Base-by-base conservation (phyloP, 2,797 vertebrate species). In the Hyperoplus lanceolatus region DNA sequence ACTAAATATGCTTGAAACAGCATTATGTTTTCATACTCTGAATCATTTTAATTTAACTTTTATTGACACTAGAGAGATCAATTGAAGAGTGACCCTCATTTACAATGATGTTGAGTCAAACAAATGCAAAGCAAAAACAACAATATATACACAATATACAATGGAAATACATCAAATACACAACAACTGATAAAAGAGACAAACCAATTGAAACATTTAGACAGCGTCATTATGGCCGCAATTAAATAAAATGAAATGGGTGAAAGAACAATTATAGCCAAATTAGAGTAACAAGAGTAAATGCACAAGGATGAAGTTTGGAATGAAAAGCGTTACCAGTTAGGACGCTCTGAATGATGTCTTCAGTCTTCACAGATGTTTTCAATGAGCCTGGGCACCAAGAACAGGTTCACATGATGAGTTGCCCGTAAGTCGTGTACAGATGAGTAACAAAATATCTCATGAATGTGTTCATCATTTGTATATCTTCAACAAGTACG, bases 281-380 rank as follows among this genome's bases (percentile, higher is more conserved):
- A 29, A 29, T 29, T 29, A 29, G 29, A 29, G 29, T 29, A 29
- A 15, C 6, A 39, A 51, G 1, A 36, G 46, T 3, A 6, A 42
- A 38, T 12, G 53, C 3, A 57, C 2, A 16, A 46, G 41, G 50
- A 38, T 12, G 5, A 59, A 42, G 57, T 38, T 16, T 59, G 11
- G 48, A 69, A 56, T 18, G 29, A 10, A 16, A 1, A 8, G 41
- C 8, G 75, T 79, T 96, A 99, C 98, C 98, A 87, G 97, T 97
- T 84, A 99, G 95, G 67, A 99, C 96, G 41, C 97, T 98, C 82
- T 97, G 96, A 79, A 99, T 96, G 69, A 99, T 96, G 92, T 99
- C 98, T 90, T 99, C 98, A 63, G 97, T 96, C 94, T 96, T 99
- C 72, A 95, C 95, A 38, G 96, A 88, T 16, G 96, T 95, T 90